phyloP scores from a whole-genome alignment of 2,888 invertebrate species.

The Steinernema hermaphroditum region DNA sequence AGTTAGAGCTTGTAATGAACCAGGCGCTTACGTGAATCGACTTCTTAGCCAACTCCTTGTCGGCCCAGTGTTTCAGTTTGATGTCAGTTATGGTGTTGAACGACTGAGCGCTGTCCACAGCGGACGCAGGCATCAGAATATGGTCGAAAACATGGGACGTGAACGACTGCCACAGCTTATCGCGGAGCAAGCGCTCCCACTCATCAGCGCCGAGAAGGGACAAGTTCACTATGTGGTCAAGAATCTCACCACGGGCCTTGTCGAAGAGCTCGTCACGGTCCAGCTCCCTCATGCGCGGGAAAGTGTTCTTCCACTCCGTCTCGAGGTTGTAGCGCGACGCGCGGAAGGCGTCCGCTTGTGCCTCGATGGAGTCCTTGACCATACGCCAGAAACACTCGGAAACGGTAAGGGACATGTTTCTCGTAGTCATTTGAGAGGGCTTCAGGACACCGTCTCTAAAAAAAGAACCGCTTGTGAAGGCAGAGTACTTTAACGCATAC shows the following conservation, averaged over 20 bases:
- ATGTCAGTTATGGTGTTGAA: conserved; percentile 79
- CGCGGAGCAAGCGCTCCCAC: conserved; percentile 84
- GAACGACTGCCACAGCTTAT: conserved; percentile 71
- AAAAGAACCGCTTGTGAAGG: conserved; percentile 21
- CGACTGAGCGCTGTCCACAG: conserved; percentile 64
- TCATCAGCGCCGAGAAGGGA: conserved; percentile 79
- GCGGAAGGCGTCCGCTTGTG: conserved; percentile 97
- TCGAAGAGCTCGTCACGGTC: conserved; percentile 94
- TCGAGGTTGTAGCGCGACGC: conserved; percentile 87
- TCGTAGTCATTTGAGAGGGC: conserved; percentile 73
- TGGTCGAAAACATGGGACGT: conserved; percentile 67
- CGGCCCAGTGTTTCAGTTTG: conserved; percentile 94
- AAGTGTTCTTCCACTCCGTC: conserved; percentile 99
- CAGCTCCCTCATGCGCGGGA: conserved; percentile 86
- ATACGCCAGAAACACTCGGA: conserved; percentile 99
- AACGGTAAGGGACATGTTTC: conserved; percentile 91
- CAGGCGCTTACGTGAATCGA: conserved; percentile 74
- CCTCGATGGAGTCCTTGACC: conserved; percentile 98
- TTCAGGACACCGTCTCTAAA: conserved; percentile 71
- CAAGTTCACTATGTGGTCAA: conserved; percentile 93
- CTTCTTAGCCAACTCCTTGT: conserved; percentile 81
- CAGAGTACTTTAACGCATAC: too few species aligned
- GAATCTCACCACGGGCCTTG: conserved; percentile 88
- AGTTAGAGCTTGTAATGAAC: not conserved
- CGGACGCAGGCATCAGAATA: conserved; percentile 76